Base-by-base conservation (phyloP, 2,888 invertebrate species). In the Epinotia bilunana region DNA sequence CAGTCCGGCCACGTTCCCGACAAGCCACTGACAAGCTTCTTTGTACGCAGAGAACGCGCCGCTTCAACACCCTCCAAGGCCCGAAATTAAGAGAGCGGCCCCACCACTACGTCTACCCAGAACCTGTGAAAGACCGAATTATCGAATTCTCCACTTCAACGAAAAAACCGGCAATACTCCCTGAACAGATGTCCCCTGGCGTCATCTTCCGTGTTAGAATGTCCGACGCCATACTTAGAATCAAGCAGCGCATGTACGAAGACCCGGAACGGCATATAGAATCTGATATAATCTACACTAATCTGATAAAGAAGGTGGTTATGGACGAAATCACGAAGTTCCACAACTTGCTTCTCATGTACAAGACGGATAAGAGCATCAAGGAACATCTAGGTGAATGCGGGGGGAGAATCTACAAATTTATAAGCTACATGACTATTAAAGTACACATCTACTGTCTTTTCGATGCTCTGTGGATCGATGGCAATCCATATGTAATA, bases 251-350 rank as follows among this genome's bases (percentile, higher is more conserved):
- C 0, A 93, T 93, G 93, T 94, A 93, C 81, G 93, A 93, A 80
- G 93, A 93, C 76, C 92, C 91, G 0, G 94, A 93, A 76, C 77
- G 91, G 5, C 93, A 94, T 57, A 93, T 94, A 0, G 93, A 93
- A 87, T 87, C 91, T 0, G 94, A 94, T 76, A 94, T 94, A 0
- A 93, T 93, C 0, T 94, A 94, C 77, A 93, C 94, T 0, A 94
- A 93, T 72, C 68, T 93, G 6, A 94, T 94, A 0, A 93, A 93
- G 63, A 93, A 93, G 55, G 92, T 93, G 0, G 94, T 94, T 0
- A 92, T 88, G 88, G 94, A 94, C 75, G 94, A 94, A 61, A 93
- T 94, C 0, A 92, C 92, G 0, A 94, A 93, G 55, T 94, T 93
- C 78, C 93, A 94, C 73, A 93, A 93, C 39, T 79, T 94, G 0